These are phyloP conservation scores for Papilio machaon DNA, from an alignment of 1,140 invertebrate species.

Conservation along the genomic window DNA sequence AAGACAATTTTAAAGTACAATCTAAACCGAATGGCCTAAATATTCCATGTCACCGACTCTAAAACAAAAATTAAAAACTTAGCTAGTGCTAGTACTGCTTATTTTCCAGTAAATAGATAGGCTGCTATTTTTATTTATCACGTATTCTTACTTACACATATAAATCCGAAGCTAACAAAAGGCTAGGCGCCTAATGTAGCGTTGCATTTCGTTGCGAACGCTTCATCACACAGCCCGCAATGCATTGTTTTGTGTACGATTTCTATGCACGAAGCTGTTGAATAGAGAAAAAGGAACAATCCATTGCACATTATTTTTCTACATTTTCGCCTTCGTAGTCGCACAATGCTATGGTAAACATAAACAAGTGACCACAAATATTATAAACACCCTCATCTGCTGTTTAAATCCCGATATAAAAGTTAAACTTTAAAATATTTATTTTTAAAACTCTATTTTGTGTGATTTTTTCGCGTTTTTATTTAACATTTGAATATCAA, in stretches of 20 bases:
- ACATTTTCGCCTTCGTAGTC: not conserved
- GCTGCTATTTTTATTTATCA: not conserved
- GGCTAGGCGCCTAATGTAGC: not conserved
- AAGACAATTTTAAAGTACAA: too few species aligned
- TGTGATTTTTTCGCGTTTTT: too few species aligned
- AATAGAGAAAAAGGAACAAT: not conserved
- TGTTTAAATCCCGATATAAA: not conserved
- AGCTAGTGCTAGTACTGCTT: not conserved
- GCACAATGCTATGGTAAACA: not conserved
- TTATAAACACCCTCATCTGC: not conserved
- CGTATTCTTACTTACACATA: not conserved
- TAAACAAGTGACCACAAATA: not conserved
- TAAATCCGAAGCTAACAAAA: not conserved
- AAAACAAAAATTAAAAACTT: not conserved
- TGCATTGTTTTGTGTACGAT: not conserved
- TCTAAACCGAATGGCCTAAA: too few species aligned
- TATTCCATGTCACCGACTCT: too few species aligned
- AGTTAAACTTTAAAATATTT: not conserved
- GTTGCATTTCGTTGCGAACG: slow-evolving; percentile 4
- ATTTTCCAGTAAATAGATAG: not conserved
- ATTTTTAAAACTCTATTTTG: too few species aligned
- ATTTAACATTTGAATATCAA: too few species aligned
- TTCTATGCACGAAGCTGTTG: slow-evolving; percentile 15
- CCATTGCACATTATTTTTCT: not conserved
- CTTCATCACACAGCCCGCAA: not conserved